Evolutionary conservation across 2,113 vertebrate genomes (phyloP).

Genomic region (Ariopsis seemanni): DNA sequence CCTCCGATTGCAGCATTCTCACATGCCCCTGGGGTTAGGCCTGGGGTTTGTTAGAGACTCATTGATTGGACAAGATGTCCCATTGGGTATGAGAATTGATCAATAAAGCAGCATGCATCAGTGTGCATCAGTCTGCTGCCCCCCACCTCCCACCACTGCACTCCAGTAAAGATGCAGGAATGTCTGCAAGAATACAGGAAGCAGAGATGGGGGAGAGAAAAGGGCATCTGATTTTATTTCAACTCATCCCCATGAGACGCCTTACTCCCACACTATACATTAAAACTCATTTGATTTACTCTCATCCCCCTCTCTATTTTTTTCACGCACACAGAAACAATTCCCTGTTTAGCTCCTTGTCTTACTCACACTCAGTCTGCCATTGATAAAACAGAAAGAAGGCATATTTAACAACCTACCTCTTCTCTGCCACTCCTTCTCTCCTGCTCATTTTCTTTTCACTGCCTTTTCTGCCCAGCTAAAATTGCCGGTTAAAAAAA

Average conservation of each 20-base stretch:
- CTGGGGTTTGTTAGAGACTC: conserved; percentile 57
- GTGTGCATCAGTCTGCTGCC: conserved; percentile 12
- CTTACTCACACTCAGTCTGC: background rate
- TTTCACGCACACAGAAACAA: conserved; percentile 4
- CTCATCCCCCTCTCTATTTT: background rate
- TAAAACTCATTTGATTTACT: conserved; percentile 43
- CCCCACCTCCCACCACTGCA: background rate
- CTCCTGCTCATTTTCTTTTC: background rate
- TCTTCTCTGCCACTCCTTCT: background rate
- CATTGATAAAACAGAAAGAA: background rate
- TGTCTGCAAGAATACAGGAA: conserved; percentile 4
- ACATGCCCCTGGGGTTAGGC: conserved; percentile 57
- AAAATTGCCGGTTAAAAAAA: conserved; percentile 55
- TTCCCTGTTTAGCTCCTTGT: conserved; percentile 9
- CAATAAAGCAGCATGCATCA: conserved; percentile 66
- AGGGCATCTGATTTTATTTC: conserved; percentile 44
- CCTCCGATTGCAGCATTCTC: conserved; percentile 57
- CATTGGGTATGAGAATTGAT: conserved; percentile 63
- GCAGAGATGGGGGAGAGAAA: conserved; percentile 19
- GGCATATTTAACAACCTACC: background rate
- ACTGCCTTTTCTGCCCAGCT: background rate
- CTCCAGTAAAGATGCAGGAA: background rate
- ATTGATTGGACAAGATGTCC: conserved; percentile 74
- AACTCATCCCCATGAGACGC: conserved; percentile 30
- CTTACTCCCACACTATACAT: conserved; percentile 16